Conservation (phyloP, 2,888 invertebrate genomes). For the Artemia sinica region DNA sequence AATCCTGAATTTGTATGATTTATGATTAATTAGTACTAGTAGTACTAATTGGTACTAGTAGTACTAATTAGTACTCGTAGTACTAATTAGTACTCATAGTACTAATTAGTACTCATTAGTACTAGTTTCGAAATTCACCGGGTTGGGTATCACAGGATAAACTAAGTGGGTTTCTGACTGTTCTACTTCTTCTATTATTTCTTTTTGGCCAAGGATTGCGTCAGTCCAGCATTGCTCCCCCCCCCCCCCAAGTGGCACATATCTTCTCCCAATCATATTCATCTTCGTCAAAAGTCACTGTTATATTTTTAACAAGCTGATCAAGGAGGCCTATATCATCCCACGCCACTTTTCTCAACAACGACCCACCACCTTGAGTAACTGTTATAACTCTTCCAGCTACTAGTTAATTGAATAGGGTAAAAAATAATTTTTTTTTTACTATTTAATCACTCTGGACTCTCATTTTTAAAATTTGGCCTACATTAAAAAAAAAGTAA, state of each 20-base stretch:
- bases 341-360: constrained; percentile 60
- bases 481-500: too few species aligned
- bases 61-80: too few species aligned
- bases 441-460: too few species aligned
- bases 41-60: too few species aligned
- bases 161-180: constrained; percentile 56
- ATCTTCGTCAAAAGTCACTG: constrained; percentile 43
- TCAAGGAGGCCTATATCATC: constrained; percentile 57
- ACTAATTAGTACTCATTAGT: too few species aligned
- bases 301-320: constrained; percentile 55
- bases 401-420: too few species aligned
- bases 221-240: constrained; percentile 66
- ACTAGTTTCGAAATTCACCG: constrained; percentile 71
- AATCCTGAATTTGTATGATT: too few species aligned
- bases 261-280: constrained; percentile 59
- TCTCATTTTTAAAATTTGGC: too few species aligned
- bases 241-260: constrained; percentile 70
- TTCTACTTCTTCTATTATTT: constrained; percentile 66
- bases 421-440: too few species aligned
- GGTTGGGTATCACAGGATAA: constrained; percentile 77
- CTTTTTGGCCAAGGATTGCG: constrained; percentile 63
- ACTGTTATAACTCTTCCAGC: constrained; percentile 65
- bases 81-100: too few species aligned
- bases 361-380: constrained; percentile 59
- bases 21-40: too few species aligned